Evolutionary conservation across 2,888 invertebrate species (phyloP), one percentile per base, ranked within the genome.

Genomic region (Stenichneumon culpator): DNA sequence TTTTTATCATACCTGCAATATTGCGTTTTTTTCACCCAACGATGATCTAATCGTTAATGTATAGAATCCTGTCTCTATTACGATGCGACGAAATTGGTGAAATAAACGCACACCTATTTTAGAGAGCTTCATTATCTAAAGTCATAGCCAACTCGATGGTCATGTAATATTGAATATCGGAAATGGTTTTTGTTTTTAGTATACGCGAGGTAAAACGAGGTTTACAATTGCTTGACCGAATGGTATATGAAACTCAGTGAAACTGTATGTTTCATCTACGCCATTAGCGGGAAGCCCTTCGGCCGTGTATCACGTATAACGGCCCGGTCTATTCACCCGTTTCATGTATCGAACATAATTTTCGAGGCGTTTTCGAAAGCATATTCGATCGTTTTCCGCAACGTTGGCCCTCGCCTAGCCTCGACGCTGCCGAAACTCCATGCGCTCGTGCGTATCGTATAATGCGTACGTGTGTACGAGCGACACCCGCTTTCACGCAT

Each of bases 271-370:
- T 28, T 44, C 28, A n/a, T 19, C 44, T 65, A 54, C n/a, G 54
- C 50, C 60, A 82, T 82, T 77, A 82, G 39, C 22, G 54, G 22
- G 36, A 70, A n/a, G 70, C 47, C 63, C 54, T 82, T 72, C 39
- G 28, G 25, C 57, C 60, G 50, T 52, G 60, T 83, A 68, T 73
- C 47, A 69, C 25, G 36, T 47, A 47, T 79, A 73, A 79, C 68
- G 28, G 44, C 32, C n/a, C 39, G 57, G 22, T 52, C 73, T 74
- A 69, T 67, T 47, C 25, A 63, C n/a, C 63, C 36, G 36, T 67
- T 19, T 39, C 63, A 47, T 73, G 67, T 77, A 84, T 68, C 57
- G 54, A 77, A 72, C 81, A 84, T 84, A 68, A 84, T 78, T 81
- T 79, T 63, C 69, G 65, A 63, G 54, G 36, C 60, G 54, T 72